Conservation (phyloP, 2,113 vertebrate species). For the Papio anubis region DNA sequence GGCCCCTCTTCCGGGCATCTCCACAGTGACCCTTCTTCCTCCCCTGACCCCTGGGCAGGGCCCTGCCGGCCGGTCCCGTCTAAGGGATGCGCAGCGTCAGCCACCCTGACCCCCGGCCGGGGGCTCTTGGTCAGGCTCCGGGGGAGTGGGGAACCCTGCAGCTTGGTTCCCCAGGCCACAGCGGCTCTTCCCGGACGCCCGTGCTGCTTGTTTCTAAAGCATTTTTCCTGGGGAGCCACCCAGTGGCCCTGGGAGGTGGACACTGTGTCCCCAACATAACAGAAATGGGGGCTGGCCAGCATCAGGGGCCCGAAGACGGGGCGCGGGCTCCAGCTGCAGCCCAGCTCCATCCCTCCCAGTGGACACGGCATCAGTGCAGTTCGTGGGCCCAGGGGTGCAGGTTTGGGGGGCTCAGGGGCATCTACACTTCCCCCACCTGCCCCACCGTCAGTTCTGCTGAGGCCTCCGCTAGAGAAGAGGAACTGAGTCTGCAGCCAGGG, state of each 20-base stretch:
- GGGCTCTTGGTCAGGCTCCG: background rate
- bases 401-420: background rate
- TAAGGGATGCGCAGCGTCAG: background rate
- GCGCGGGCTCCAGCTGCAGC: background rate
- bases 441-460: background rate
- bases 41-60: no score
- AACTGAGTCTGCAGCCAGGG: background rate
- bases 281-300: background rate
- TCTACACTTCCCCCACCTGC: background rate
- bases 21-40: background rate
- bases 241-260: background rate
- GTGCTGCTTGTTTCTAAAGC: background rate
- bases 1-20: background rate
- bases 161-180: background rate
- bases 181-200: background rate
- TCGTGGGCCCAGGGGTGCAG: background rate
- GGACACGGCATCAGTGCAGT: no score
- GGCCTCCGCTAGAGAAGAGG: background rate
- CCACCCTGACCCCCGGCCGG: rapidly evolving
- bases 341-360: rapidly evolving
- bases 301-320: rapidly evolving
- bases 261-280: background rate
- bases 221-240: background rate
- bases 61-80: rapidly evolving
- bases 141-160: background rate